A percentile compares a stretch with the other conserved stretches of the same genome.
These are phyloP conservation scores for Patiria pectinifera DNA, from an alignment of 53 echinoderm and acorn worm genomes.

Conservation along the genomic window DNA sequence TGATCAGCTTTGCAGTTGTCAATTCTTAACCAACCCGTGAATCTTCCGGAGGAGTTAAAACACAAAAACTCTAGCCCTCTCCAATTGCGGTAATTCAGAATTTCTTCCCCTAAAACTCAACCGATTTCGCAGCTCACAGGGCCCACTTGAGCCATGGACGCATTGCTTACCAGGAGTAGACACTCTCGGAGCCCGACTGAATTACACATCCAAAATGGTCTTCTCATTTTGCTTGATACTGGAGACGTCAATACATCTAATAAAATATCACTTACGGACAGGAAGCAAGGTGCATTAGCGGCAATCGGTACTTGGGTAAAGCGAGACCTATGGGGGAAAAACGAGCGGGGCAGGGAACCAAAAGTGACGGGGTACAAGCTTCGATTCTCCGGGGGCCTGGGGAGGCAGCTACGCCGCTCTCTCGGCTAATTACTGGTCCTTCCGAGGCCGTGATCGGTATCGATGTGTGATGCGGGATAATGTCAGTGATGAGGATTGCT, in stretches of 20 bases:
- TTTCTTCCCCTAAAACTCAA: not conserved
- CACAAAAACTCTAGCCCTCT: not conserved
- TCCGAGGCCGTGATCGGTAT: constrained; percentile 38
- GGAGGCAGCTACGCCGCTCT: not conserved
- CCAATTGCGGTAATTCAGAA: not conserved
- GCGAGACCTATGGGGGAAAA: not conserved
- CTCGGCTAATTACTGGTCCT: constrained; percentile 1
- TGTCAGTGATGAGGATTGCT: not conserved
- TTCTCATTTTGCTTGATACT: not conserved
- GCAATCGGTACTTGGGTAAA: constrained; percentile 27
- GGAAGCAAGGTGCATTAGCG: constrained; percentile 49
- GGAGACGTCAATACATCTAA: constrained; percentile 50
- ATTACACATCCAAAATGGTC: not conserved
- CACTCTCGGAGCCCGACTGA: not conserved
- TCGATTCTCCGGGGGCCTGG: constrained; percentile 43
- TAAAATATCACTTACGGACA: constrained; percentile 50
- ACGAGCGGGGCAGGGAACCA: constrained; percentile 1
- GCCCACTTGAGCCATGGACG: not conserved
- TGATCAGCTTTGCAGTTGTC: not conserved
- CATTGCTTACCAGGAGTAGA: not conserved
- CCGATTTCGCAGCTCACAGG: not conserved
- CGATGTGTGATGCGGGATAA: not conserved
- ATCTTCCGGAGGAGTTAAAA: not conserved
- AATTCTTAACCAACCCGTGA: not conserved
- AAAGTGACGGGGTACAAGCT: constrained; percentile 53